These are phyloP conservation scores for Hyppa rectilinea DNA, from an alignment of 2,888 invertebrate genomes.

Conservation along the genomic window DNA sequence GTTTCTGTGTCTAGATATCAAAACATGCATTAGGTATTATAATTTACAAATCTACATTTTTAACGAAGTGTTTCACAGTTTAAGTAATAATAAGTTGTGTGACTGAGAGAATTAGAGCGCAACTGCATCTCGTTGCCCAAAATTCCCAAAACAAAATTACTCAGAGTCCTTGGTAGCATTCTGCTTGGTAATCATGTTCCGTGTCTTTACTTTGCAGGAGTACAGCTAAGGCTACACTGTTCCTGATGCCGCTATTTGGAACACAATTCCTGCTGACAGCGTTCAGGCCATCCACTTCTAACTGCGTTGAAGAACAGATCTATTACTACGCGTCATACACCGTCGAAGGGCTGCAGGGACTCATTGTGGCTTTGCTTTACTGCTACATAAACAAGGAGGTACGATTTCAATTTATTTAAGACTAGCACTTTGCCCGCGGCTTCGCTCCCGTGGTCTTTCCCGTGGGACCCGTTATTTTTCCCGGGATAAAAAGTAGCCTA, in stretches of 20 bases:
- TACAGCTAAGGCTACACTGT: constrained; percentile 92
- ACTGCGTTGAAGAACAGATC: constrained; percentile 88
- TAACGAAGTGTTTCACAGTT: constrained; percentile 1
- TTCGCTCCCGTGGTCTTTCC: too few relatives aligned
- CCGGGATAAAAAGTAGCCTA: too few relatives aligned
- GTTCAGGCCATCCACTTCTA: constrained; percentile 87
- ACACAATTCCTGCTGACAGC: constrained; percentile 92
- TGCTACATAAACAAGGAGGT: constrained; percentile 93
- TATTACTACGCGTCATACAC: constrained; percentile 91
- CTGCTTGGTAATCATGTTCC: not conserved
- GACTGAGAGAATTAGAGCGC: constrained; percentile 26
- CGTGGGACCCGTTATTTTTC: too few relatives aligned
- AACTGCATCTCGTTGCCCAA: constrained; percentile 21
- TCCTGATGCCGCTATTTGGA: constrained; percentile 93
- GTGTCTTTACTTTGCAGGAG: constrained; percentile 82
- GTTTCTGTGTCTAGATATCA: constrained; percentile 28
- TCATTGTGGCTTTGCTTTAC: constrained; percentile 92
- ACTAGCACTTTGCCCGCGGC: too few relatives aligned
- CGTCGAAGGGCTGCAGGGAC: constrained; percentile 91
- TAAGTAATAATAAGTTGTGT: not conserved
- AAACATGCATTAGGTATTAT: constrained; percentile 10
- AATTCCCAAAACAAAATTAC: constrained; percentile 2
- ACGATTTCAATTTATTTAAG: constrained; percentile 12
- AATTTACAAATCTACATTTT: not conserved
- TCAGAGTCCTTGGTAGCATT: not conserved